These are phyloP conservation scores for Ctena decussata DNA, from an alignment of 2,888 invertebrate genomes.

Conservation along the genomic window DNA sequence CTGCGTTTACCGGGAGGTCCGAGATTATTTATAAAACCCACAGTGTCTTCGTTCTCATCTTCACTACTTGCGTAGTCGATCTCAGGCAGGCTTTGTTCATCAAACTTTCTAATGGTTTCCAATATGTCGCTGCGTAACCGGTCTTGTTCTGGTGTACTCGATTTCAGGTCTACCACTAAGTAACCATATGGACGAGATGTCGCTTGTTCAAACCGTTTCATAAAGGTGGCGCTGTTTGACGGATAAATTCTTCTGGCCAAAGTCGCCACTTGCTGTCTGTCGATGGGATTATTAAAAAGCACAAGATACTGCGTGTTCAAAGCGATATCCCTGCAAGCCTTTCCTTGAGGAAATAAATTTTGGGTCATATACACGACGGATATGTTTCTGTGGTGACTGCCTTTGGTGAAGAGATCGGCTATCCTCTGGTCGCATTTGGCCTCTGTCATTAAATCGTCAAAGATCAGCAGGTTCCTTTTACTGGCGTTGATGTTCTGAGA, in stretches of 20 bases:
- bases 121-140: too few species aligned
- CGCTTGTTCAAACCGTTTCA: slow-evolving; percentile 22
- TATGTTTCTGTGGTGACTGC: slow-evolving; percentile 31
- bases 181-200: slow-evolving; percentile 11
- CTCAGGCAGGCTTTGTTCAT: too few species aligned
- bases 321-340: slow-evolving; percentile 29
- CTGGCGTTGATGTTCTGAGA: slow-evolving; percentile 19
- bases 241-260: slow-evolving; percentile 19
- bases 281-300: slow-evolving; percentile 23
- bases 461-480: slow-evolving; percentile 32
- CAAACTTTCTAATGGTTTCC: too few species aligned
- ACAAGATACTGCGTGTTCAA: slow-evolving; percentile 30
- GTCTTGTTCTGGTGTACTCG: too few species aligned
- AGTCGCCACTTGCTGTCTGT: slow-evolving; percentile 5
- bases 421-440: slow-evolving; percentile 15
- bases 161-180: slow-evolving; percentile 24
- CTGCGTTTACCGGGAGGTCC: too few species aligned
- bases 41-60: too few species aligned
- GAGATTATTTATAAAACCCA: too few species aligned
- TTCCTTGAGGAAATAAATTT: slow-evolving; percentile 21
- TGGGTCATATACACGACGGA: slow-evolving; percentile 19
- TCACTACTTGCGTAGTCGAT: too few species aligned
- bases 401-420: slow-evolving; percentile 29
- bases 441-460: slow-evolving; percentile 45
- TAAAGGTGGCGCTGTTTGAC: not conserved